Conservation (phyloP, 2,113 vertebrate genomes). For the Seriola quinqueradiata region DNA sequence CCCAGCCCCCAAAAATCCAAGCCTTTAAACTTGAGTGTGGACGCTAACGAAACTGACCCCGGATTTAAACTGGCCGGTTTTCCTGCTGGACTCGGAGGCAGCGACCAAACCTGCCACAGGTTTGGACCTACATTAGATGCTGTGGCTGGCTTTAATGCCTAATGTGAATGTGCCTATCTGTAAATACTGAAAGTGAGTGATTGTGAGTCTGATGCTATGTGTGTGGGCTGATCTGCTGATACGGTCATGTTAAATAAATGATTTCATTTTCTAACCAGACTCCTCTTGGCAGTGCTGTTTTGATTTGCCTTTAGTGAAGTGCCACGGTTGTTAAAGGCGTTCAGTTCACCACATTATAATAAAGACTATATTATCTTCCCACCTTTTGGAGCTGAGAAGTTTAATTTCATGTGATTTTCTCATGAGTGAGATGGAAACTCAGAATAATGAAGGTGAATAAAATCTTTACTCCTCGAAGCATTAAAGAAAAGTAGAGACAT, state of each 20-base stretch:
- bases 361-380: not conserved
- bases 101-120: constrained; percentile 52
- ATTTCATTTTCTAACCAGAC: constrained; percentile 77
- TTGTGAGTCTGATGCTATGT: constrained; percentile 73
- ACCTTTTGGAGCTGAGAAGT: not conserved
- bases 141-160: constrained; percentile 66
- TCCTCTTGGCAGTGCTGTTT: not conserved
- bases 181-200: constrained; percentile 80
- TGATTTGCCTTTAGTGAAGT: not conserved
- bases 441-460: not conserved
- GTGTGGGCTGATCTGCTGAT: constrained; percentile 74
- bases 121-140: constrained; percentile 62
- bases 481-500: no score
- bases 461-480: no score
- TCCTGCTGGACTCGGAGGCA: constrained; percentile 59
- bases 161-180: constrained; percentile 84
- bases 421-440: not conserved
- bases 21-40: constrained; percentile 34
- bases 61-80: constrained; percentile 30
- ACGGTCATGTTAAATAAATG: constrained; percentile 79
- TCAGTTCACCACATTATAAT: no score
- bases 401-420: not conserved
- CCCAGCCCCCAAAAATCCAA: constrained; percentile 15
- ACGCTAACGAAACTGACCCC: constrained; percentile 11
- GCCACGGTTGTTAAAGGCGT: no score